phyloP scores from a whole-genome alignment of 2,113 vertebrate species.

The Alethe castanea region DNA sequence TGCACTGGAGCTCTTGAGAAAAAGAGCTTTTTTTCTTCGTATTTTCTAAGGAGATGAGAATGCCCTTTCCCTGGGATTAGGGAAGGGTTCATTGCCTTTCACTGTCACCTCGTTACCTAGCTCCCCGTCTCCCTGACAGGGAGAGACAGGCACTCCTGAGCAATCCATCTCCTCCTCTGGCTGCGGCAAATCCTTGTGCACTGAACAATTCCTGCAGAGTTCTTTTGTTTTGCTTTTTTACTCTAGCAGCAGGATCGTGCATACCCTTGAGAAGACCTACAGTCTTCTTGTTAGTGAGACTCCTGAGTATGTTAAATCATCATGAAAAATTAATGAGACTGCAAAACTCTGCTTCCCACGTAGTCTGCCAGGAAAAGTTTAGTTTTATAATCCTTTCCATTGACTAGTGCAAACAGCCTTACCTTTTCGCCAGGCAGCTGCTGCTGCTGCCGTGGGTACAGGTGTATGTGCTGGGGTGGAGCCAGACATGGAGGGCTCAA shows the following conservation, averaged over 20 bases:
- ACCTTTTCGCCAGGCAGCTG: neutral
- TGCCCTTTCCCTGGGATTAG: neutral
- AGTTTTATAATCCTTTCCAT: neutral
- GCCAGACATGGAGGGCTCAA: neutral
- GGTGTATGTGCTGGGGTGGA: neutral
- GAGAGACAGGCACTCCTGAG: neutral
- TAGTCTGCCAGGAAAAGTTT: conserved; percentile 29
- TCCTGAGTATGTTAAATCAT: conserved; percentile 8
- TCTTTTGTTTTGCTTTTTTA: neutral
- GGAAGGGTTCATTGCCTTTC: neutral
- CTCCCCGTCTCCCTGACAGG: neutral
- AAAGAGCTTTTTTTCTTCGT: neutral
- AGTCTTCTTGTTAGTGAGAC: conserved; percentile 7
- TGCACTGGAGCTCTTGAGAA: neutral
- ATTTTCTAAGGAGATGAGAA: neutral
- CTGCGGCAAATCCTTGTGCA: neutral
- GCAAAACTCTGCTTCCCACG: conserved; percentile 39
- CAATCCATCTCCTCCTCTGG: neutral
- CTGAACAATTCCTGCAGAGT: neutral
- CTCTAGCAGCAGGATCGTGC: neutral
- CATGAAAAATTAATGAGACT: conserved; percentile 57
- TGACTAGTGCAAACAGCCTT: neutral
- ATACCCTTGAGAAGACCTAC: neutral
- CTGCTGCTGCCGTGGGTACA: neutral
- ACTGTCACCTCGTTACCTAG: neutral